A percentile compares a stretch with the other conserved stretches of the same genome.
These are phyloP conservation scores for Cenopis cana DNA, from an alignment of 2,888 invertebrate genomes.

Conservation along the genomic window DNA sequence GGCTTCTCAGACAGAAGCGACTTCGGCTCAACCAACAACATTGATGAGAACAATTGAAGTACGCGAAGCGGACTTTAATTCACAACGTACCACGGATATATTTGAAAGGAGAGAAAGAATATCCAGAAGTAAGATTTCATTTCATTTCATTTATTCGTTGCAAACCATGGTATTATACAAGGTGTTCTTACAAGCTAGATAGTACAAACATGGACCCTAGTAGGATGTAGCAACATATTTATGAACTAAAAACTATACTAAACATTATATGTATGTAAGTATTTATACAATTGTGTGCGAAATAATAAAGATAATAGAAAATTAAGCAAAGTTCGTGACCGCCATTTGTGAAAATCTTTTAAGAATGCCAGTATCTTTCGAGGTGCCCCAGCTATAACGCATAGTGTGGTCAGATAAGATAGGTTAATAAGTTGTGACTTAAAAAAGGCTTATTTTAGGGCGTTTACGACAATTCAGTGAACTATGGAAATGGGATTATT, in stretches of 20 bases:
- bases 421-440: neutral
- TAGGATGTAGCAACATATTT: too few relatives aligned
- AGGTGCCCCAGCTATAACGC: too few relatives aligned
- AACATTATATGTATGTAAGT: too few relatives aligned
- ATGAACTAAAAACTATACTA: too few relatives aligned
- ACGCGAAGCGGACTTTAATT: constrained; percentile 36
- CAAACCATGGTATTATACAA: too few relatives aligned
- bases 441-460: constrained; percentile 49
- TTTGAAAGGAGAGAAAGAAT: constrained; percentile 47
- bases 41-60: constrained; percentile 52
- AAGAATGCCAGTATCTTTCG: neutral
- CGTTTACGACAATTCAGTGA: constrained; percentile 42
- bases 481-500: constrained; percentile 67
- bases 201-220: too few relatives aligned
- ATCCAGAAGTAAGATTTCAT: neutral
- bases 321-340: too few relatives aligned
- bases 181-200: too few relatives aligned
- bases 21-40: constrained; percentile 55
- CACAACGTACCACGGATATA: constrained; percentile 48
- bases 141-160: too few relatives aligned
- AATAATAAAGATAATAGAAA: too few relatives aligned
- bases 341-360: neutral
- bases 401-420: too few relatives aligned
- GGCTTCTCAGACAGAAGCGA: constrained; percentile 38
- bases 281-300: too few relatives aligned